Conservation (phyloP, 2,797 vertebrate genomes). For the Martes flavigula region DNA sequence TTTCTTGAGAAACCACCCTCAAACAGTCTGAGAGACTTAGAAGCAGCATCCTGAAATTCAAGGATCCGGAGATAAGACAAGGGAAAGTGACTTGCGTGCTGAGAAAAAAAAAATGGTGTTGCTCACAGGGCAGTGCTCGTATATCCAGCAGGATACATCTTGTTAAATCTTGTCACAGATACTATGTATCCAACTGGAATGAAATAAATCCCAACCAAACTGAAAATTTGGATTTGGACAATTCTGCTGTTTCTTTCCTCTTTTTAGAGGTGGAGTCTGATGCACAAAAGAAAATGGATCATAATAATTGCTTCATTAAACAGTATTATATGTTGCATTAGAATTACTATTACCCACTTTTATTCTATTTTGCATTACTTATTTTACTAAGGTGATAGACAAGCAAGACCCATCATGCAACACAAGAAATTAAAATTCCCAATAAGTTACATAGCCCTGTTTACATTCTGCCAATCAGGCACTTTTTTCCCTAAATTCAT, state of each 20-base stretch:
- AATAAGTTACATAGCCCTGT: neutral
- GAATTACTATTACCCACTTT: neutral
- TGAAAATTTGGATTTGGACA: neutral
- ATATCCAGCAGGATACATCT: rapidly evolving
- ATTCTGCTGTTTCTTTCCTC: neutral
- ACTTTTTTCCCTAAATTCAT: neutral
- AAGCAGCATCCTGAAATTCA: neutral
- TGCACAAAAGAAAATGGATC: neutral
- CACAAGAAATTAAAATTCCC: neutral
- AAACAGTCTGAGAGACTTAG: neutral
- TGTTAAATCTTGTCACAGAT: neutral
- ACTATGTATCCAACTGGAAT: neutral
- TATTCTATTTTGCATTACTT: neutral
- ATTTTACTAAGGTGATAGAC: neutral
- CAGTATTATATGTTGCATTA: neutral
- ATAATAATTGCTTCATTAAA: neutral
- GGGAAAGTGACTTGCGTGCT: neutral
- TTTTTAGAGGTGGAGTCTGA: neutral
- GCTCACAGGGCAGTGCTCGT: neutral
- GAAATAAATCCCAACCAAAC: neutral
- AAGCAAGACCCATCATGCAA: neutral
- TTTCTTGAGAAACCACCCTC: neutral
- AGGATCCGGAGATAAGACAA: neutral
- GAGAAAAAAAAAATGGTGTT: neutral
- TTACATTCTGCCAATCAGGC: neutral